A percentile compares a stretch with the other conserved stretches of the same genome.
These are phyloP conservation scores for Athalia cordata DNA, from an alignment of 2,888 invertebrate species.

Conservation along the genomic window DNA sequence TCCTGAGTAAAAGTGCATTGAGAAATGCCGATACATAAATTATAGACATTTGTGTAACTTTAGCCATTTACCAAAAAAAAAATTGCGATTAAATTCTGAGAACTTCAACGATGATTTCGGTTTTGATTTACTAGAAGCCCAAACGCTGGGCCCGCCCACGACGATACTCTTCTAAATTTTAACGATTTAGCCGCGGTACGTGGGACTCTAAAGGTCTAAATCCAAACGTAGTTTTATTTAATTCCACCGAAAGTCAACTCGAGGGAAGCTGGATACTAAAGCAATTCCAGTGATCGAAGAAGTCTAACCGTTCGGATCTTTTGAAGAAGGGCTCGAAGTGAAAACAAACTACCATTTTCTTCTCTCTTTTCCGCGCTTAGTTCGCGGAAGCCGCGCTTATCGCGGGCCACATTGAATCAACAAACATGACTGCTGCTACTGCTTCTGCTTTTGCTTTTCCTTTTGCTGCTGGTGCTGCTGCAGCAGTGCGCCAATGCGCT, in stretches of 20 bases:
- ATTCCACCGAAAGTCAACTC: constrained; percentile 45
- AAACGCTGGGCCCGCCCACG: constrained; percentile 30
- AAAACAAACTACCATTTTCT: constrained; percentile 64
- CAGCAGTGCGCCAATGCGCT: too few species aligned
- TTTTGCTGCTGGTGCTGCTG: background rate
- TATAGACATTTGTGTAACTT: too few species aligned
- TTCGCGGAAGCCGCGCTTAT: constrained; percentile 67
- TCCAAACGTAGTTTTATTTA: constrained; percentile 46
- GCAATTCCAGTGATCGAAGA: constrained; percentile 48
- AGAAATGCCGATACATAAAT: background rate
- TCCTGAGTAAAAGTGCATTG: constrained; percentile 46
- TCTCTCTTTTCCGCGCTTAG: constrained; percentile 63
- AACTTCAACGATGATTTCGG: too few species aligned
- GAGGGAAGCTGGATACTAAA: constrained; percentile 44
- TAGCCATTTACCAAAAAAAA: background rate
- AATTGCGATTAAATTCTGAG: background rate
- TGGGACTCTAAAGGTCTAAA: constrained; percentile 29
- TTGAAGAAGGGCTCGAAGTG: constrained; percentile 47
- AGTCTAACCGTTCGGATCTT: constrained; percentile 24
- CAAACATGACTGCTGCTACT: constrained; percentile 18
- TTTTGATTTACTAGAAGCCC: too few species aligned
- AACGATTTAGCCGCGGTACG: background rate
- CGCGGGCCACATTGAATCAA: constrained; percentile 53
- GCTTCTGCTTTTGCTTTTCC: constrained; percentile 6
- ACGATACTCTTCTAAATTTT: constrained; percentile 25